Base-by-base conservation (phyloP, 2,797 vertebrate species). In the Notolabrus celidotus region DNA sequence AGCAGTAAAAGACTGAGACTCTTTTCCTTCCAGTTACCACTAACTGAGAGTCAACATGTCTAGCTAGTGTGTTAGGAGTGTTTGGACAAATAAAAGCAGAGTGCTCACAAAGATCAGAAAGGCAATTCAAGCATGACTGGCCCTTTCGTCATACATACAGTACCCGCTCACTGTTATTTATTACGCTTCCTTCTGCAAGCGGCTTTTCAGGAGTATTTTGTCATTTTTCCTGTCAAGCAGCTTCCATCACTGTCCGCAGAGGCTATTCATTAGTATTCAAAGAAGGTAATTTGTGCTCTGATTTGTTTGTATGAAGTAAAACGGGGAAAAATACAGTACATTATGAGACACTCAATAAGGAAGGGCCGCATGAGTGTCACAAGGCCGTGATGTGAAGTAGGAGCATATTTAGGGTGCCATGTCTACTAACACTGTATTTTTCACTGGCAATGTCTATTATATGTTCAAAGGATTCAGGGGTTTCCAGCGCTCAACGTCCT, bases 121-220 rank as follows among this genome's bases (percentile, higher is more conserved):
- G 57, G 49, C 74, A 69, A 50, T 69, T n/a, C 70, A 72, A 77
- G 75, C 65, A n/a, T n/a, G n/a, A n/a, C n/a, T n/a, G n/a, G n/a
- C 71, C 22, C 25, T 53, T 68, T 72, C 31, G 20, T 82, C 58
- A 83, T 81, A 25, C 75, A 72, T 20, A 52, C n/a, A n/a, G n/a
- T n/a, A 45, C 34, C 62, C 31, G 67, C n/a, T n/a, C 76, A 80
- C 81, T 79, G 56, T 61, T 87, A 82, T 82, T 62, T 81, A 88
- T 80, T 68, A 50, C 68, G 41, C 57, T 79, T 34, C 65, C 45
- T 49, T 78, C 65, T 50, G 55, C 67, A 82, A 81, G 73, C 58
- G 65, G 22, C 56, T 29, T 10, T 72, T 67, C 43, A 46, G 34
- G 41, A 67, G 59, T 51, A 69, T 60, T 84, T 71, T 67, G 66